Percentiles rank a stretch among this genome's conserved stretches.
Evolutionary conservation across 2,797 vertebrate genomes (phyloP).

Genomic region (Trachurus trachurus): DNA sequence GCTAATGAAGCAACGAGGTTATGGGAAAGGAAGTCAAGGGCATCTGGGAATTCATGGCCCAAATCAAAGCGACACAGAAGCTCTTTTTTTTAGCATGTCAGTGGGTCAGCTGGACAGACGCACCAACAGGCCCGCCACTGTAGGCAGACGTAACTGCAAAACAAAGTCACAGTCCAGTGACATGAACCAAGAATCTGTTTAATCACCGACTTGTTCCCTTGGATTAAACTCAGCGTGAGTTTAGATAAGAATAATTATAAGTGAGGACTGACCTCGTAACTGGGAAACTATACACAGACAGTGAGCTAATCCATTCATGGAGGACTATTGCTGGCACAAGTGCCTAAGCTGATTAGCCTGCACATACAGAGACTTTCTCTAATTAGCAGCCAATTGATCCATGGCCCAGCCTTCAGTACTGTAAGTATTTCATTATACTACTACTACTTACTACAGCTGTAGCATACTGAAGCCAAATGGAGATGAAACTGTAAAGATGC

Average conservation of each 20-base stretch:
- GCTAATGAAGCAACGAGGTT: constrained; percentile 42
- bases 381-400: constrained; percentile 36
- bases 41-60: constrained; percentile 56
- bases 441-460: not conserved
- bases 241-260: constrained; percentile 42
- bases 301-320: constrained; percentile 51
- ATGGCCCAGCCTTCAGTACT: not conserved
- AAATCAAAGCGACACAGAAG: constrained; percentile 21
- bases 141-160: not conserved
- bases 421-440: constrained; percentile 12
- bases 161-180: constrained; percentile 6
- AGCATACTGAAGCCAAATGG: constrained; percentile 7
- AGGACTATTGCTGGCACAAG: constrained; percentile 41
- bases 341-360: constrained; percentile 61
- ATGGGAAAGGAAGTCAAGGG: constrained; percentile 71
- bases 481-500: constrained; percentile 11
- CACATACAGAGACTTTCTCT: constrained; percentile 27
- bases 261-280: constrained; percentile 26
- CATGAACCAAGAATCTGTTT: constrained; percentile 1
- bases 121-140: constrained; percentile 4
- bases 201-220: constrained; percentile 3
- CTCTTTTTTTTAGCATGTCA: constrained; percentile 55
- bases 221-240: constrained; percentile 17
- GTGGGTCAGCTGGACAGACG: constrained; percentile 41
- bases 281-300: constrained; percentile 47